A percentile compares a stretch with the other conserved stretches of the same genome.
Evolutionary conservation across 2,888 invertebrate species (phyloP).

Genomic region (Cataglyphis albicans): DNA sequence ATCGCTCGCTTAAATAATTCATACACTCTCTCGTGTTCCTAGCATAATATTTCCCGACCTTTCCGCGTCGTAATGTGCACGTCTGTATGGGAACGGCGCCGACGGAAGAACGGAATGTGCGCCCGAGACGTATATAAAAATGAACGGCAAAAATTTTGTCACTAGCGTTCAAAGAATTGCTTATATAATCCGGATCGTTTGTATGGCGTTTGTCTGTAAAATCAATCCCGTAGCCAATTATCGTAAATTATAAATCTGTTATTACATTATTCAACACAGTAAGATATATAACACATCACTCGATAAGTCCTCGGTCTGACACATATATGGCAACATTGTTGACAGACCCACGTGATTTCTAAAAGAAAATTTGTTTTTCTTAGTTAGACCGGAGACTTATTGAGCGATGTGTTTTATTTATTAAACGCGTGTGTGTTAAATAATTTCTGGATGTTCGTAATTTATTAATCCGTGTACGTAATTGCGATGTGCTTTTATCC

Average conservation of each 20-base stretch:
- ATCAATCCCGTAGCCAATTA: not conserved
- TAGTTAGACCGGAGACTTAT: no score
- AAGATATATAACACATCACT: no score
- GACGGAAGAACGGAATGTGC: slow-evolving; percentile 44
- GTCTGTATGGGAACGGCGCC: slow-evolving; percentile 6
- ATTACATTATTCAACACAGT: not conserved
- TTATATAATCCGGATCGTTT: not conserved
- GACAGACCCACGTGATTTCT: no score
- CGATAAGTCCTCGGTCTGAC: no score
- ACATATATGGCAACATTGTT: no score
- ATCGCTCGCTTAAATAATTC: slow-evolving; percentile 73
- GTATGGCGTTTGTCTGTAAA: not conserved
- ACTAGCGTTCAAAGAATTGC: not conserved
- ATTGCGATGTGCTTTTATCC: slow-evolving; percentile 12
- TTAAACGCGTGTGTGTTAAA: no score
- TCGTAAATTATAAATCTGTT: not conserved
- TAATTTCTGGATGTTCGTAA: not conserved
- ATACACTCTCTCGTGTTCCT: slow-evolving; percentile 56
- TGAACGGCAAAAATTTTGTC: slow-evolving; percentile 43
- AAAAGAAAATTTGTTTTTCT: no score
- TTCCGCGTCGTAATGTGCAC: slow-evolving; percentile 53
- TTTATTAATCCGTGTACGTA: slow-evolving; percentile 6
- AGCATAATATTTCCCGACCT: slow-evolving; percentile 70
- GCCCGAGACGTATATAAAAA: slow-evolving; percentile 37
- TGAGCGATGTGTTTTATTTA: no score